Conservation (phyloP, 2,797 vertebrate species). For the Carcharodon carcharias region DNA sequence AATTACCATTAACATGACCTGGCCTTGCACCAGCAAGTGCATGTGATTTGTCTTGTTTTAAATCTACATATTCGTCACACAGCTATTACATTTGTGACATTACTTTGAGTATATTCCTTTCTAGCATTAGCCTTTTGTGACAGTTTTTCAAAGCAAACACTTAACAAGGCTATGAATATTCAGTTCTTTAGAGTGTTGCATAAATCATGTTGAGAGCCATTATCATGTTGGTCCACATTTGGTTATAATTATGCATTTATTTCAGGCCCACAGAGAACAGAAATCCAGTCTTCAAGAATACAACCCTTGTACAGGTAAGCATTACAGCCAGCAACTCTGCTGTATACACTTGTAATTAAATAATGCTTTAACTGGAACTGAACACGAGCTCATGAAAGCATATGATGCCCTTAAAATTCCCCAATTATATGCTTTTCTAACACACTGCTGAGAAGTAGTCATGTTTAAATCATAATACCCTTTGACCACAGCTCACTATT, state of each 20-base stretch:
- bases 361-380: neutral
- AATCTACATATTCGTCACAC: neutral
- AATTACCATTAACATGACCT: slow-evolving; percentile 4
- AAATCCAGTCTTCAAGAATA: neutral
- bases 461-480: neutral
- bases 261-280: neutral
- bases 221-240: neutral
- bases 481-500: neutral
- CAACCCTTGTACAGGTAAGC: neutral
- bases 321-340: neutral
- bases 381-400: neutral
- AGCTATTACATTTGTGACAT: neutral
- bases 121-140: neutral
- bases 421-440: neutral
- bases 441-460: neutral
- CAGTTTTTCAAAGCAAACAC: neutral
- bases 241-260: neutral
- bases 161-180: neutral
- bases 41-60: neutral
- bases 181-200: neutral
- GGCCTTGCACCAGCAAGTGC: neutral
- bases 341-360: neutral
- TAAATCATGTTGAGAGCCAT: neutral
- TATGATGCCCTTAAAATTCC: neutral
- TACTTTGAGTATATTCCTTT: too few relatives aligned